Evolutionary conservation across 1,140 invertebrate species (phyloP).

Genomic region (Asobara japonica): DNA sequence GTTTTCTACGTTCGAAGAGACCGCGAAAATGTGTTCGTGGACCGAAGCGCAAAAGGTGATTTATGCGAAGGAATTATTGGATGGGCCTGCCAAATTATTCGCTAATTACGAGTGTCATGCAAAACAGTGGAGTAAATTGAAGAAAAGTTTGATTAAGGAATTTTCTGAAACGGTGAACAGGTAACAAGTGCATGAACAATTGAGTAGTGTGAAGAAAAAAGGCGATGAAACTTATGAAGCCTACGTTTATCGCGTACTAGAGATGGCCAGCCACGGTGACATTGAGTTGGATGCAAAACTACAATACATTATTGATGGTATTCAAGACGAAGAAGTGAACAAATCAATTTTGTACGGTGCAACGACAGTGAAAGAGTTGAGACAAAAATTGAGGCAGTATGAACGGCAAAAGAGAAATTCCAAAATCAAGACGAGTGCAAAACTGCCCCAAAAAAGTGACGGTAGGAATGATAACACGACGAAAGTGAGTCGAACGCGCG

Average conservation of each 20-base stretch:
- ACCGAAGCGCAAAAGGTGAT: constrained; percentile 29
- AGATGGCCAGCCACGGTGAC: constrained; percentile 26
- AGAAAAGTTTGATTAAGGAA: constrained; percentile 29
- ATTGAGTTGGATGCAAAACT: constrained; percentile 42
- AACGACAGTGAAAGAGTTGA: constrained; percentile 24
- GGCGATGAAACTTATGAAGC: constrained; percentile 38
- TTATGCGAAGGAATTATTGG: constrained; percentile 31
- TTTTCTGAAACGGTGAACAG: constrained; percentile 33
- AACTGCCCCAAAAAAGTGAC: no score
- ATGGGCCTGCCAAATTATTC: constrained; percentile 36
- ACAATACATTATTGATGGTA: constrained; percentile 48
- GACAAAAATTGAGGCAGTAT: constrained; percentile 21
- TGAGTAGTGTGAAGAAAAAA: constrained; percentile 34
- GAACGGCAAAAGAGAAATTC: not conserved
- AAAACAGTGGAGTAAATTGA: constrained; percentile 28
- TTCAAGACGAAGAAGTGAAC: constrained; percentile 36
- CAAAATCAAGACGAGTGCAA: not conserved
- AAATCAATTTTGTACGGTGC: constrained; percentile 40
- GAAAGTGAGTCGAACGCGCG: not conserved
- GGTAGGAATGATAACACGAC: not conserved
- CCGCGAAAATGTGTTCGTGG: constrained; percentile 42
- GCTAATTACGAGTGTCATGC: constrained; percentile 30
- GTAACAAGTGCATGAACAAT: constrained; percentile 32
- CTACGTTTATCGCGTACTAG: constrained; percentile 40
- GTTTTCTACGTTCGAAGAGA: constrained; percentile 43